Conservation (phyloP, 2,888 invertebrate species). For the Strigamia crassipes region DNA sequence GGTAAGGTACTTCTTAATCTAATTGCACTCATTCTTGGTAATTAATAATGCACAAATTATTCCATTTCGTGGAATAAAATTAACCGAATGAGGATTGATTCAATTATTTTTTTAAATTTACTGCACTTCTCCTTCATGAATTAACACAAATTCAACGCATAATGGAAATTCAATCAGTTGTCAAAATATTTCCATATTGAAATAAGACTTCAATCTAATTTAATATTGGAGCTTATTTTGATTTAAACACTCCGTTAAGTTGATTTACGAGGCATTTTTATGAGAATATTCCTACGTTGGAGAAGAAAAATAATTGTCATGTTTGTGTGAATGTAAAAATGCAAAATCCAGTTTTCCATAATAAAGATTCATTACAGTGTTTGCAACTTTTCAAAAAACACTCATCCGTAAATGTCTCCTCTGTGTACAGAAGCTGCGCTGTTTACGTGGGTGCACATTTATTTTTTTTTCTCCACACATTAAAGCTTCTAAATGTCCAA, state of each 20-base stretch:
- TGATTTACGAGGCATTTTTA: neutral
- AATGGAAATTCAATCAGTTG: neutral
- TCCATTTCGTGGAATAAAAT: neutral
- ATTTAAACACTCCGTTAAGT: neutral
- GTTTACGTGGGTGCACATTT: too few species aligned
- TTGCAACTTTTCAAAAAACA: neutral
- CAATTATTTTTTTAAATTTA: neutral
- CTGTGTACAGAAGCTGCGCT: neutral
- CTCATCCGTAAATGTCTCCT: neutral
- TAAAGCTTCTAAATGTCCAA: too few species aligned
- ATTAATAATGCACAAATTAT: neutral
- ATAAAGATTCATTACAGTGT: neutral
- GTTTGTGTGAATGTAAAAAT: neutral
- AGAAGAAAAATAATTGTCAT: neutral
- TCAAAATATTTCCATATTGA: neutral
- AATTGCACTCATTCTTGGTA: neutral
- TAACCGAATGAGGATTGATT: neutral
- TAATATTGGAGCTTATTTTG: neutral
- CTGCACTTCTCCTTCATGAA: neutral
- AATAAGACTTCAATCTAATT: neutral
- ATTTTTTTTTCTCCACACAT: too few species aligned
- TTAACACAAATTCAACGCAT: neutral
- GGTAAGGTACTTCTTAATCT: neutral
- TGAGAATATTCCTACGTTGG: neutral
- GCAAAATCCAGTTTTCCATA: neutral